Conservation (phyloP, 1,140 invertebrate genomes). For the Zaprionus inermis region DNA sequence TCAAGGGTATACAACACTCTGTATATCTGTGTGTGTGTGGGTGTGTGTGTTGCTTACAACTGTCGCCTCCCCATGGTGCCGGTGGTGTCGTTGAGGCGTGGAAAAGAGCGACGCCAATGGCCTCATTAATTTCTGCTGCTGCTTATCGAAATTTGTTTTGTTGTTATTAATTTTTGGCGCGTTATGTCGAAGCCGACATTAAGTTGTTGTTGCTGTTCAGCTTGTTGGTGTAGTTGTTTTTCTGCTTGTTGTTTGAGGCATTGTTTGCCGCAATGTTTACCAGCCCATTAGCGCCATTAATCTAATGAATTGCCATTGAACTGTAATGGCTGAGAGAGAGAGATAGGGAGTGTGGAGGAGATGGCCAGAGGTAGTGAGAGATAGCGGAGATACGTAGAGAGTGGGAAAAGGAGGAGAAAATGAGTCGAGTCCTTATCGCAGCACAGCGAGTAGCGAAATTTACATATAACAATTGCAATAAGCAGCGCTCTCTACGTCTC, state of each 20-base stretch:
- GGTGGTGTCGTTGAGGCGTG: not conserved
- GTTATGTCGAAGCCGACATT: constrained; percentile 53
- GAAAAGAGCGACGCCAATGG: constrained; percentile 14
- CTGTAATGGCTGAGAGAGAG: constrained; percentile 28
- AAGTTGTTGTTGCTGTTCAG: constrained; percentile 44
- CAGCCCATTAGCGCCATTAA: constrained; percentile 79
- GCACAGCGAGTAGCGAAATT: constrained; percentile 1
- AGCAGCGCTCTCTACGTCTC: not conserved
- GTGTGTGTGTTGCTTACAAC: constrained; percentile 23
- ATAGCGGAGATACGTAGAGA: not conserved
- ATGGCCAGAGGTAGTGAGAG: not conserved
- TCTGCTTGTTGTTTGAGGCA: constrained; percentile 45
- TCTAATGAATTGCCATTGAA: constrained; percentile 81
- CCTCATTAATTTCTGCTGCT: constrained; percentile 77
- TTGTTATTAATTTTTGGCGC: constrained; percentile 58
- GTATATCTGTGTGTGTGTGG: not conserved
- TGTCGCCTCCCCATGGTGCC: constrained; percentile 28
- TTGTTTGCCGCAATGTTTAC: constrained; percentile 66
- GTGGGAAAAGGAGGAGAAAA: not conserved
- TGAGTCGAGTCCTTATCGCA: constrained; percentile 14
- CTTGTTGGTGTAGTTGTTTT: constrained; percentile 1
- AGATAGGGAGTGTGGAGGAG: not conserved
- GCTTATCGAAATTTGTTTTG: constrained; percentile 79
- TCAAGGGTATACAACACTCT: not conserved
- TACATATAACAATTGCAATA: not conserved